Evolutionary conservation across 2,797 vertebrate species (phyloP), one percentile per base, ranked within the genome.

Genomic region (Hipposideros larvatus): DNA sequence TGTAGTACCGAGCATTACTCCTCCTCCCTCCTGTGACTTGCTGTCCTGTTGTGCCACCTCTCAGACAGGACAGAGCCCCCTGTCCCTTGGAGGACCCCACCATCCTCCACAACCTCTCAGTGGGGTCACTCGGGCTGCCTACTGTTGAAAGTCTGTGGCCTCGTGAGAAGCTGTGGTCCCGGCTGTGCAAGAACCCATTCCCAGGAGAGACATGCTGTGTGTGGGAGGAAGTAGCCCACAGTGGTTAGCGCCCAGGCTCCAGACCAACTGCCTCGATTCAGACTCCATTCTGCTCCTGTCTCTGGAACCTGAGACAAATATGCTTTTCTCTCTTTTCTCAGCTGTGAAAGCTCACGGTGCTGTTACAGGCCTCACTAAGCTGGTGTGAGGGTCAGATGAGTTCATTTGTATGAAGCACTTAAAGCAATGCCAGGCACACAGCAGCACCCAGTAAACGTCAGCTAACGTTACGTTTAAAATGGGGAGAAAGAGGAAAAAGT

Each of bases 301-400:
- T 82, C 78, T 73, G 61, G 18, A 61, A 71, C 26, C 9, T 21
- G 46, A 63, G 82, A 53, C 48, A 65, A 51, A 80, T 91, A 51
- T 43, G 26, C 37, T 94, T 86, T 61, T 86, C 31, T 87, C 11
- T 74, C 37, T 71, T 11, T 59, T 59, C 65, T 95, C 43, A 43
- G 7, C 37, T 86, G 26, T 82, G 85, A 57, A 87, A 53, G 71
- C 11, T 71, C 8, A 31, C 19, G 28, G 19, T 26, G 31, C 41
- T 37, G 51, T 74, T n/a, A 14, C 4, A 48, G n/a, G 21, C 46
- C 26, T 75, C 41, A 5, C 4, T 14, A 61, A 48, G 41, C 43
- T 94, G 13, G 34, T 37, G 11, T 77, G 63, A 94, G 53, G 65
- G 70, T 66, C 48, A 91, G 75, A 68, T 21, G 14, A 85, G 24